A percentile compares a stretch with the other conserved stretches of the same genome.
Conservation (phyloP, 2,888 invertebrate genomes). For the Mythimna vitellina region DNA sequence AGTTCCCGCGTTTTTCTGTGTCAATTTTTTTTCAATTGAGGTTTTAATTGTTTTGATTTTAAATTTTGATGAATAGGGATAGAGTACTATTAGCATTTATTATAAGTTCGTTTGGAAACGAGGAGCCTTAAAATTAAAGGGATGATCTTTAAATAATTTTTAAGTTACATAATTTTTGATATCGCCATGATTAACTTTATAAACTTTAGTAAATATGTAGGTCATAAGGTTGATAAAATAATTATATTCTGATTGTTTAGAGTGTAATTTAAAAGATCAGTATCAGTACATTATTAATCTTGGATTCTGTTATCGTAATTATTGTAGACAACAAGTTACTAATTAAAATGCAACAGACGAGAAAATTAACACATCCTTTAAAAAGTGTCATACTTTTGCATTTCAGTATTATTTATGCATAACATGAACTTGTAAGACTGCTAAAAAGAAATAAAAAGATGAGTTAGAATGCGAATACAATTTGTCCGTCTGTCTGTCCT, state of each 20-base stretch:
- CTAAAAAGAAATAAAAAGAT: slow-evolving; percentile 8
- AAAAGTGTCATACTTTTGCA: slow-evolving; percentile 10
- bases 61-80: slow-evolving; percentile 29
- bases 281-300: neutral
- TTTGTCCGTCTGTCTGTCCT: slow-evolving; percentile 37
- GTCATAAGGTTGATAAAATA: too few species aligned
- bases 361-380: slow-evolving; percentile 18
- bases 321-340: neutral
- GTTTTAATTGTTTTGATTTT: slow-evolving; percentile 60
- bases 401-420: slow-evolving; percentile 24
- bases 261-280: neutral
- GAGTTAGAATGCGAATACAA: slow-evolving; percentile 36
- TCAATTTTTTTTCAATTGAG: slow-evolving; percentile 52
- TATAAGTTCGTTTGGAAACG: slow-evolving; percentile 10
- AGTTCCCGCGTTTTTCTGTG: slow-evolving; percentile 78
- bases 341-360: slow-evolving; percentile 8
- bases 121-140: neutral
- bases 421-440: slow-evolving; percentile 1
- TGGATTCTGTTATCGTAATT: neutral
- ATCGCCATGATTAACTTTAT: too few species aligned
- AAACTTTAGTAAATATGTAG: too few species aligned
- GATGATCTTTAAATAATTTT: neutral
- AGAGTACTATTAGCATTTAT: slow-evolving; percentile 15
- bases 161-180: too few species aligned
- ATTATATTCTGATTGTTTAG: too few species aligned